Conservation (phyloP, 2,888 invertebrate species). For the Orthosia gothica region DNA sequence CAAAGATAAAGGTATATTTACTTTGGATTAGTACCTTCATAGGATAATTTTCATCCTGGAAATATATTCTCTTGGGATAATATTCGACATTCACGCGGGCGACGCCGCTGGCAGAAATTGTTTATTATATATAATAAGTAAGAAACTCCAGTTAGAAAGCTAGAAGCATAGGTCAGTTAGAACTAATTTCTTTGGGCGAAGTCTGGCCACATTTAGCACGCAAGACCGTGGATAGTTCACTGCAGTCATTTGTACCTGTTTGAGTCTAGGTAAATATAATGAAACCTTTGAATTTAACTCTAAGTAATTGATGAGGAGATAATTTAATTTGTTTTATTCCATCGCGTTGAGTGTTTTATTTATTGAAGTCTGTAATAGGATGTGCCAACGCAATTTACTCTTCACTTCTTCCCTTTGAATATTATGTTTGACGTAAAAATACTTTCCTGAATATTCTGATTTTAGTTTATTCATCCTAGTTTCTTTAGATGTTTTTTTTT, state of each 20-base stretch:
- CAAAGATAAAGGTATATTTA: too few relatives aligned
- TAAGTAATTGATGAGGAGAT: constrained; percentile 37
- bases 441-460: background rate
- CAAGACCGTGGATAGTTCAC: constrained; percentile 47
- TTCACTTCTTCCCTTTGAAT: background rate
- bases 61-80: too few relatives aligned
- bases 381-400: background rate
- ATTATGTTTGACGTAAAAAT: background rate
- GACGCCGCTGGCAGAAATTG: too few relatives aligned
- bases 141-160: constrained; percentile 5
- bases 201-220: constrained; percentile 53
- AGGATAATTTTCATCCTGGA: too few relatives aligned
- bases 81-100: too few relatives aligned
- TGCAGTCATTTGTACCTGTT: constrained; percentile 67
- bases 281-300: constrained; percentile 55
- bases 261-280: constrained; percentile 49
- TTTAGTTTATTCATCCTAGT: background rate
- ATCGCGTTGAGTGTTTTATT: background rate
- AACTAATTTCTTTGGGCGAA: constrained; percentile 46
- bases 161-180: constrained; percentile 35
- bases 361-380: background rate
- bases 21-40: too few relatives aligned
- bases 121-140: constrained; percentile 7
- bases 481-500: background rate
- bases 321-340: constrained; percentile 43